Evolutionary conservation across 64 coral and sea anemone species (phyloP), one percentile per base, ranked within the genome.

Genomic region (Catalaphyllia jardinei): DNA sequence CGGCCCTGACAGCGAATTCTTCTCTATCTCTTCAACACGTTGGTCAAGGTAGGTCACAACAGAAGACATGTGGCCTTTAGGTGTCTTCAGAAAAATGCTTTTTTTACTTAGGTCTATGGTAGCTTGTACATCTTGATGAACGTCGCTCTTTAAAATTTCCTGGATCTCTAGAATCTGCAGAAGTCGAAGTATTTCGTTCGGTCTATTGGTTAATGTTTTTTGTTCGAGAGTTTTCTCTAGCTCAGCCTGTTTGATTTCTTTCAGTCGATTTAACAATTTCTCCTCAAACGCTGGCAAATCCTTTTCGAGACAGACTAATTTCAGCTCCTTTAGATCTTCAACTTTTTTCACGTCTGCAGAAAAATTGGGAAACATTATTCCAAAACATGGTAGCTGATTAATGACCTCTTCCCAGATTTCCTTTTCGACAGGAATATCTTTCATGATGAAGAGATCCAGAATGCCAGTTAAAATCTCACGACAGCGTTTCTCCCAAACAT

Each of bases 191-290:
- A 35, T 75, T 20, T 39, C 73, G 33, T 39, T 75, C 3, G 73
- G 73, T 39, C 27, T 39, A 15, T 75, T 33, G 38, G 73, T 75
- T 31, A 75, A 75, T 2, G 73, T 75, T 75, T 75, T 75, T 3
- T 75, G 29, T 75, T 75, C 73, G 46, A 75, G 73, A 35, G 73
- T 75, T 42, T 75, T 75, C 29, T 75, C 73, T 0, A 75, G 73
- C 73, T 75, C 73, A 19, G 31, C 14, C 18, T 75, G 73, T 18
- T 31, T 39, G 13, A 75, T 42, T 75, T 75, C 73, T 75, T 31
- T 27, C 11, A 75, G 30, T 39, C 73, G 73, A 75, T 39, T 35
- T 39, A 16, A 33, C 38, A 75, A 14, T 75, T 75, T 75, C 31
- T 75, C 18, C 17, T 75, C 73, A 75, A 75, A 75, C 73, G 15